Conservation (phyloP, 2,888 invertebrate genomes). For the Torymus tubicola region DNA sequence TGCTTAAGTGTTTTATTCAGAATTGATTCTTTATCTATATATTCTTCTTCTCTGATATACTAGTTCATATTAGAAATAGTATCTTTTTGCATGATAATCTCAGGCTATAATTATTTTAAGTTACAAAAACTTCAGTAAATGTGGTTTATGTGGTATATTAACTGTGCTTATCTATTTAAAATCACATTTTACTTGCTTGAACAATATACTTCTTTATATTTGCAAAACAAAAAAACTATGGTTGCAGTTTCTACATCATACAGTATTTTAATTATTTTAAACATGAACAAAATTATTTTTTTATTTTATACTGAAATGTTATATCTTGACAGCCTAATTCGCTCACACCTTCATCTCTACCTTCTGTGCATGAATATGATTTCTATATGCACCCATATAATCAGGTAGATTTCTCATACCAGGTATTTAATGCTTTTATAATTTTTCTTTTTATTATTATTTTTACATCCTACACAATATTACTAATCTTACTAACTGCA, state of each 20-base stretch:
- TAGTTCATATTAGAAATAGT: slow-evolving; percentile 11
- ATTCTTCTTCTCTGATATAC: slow-evolving; percentile 26
- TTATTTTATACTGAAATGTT: slow-evolving; percentile 23
- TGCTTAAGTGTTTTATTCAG: slow-evolving; percentile 26
- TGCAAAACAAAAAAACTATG: neutral
- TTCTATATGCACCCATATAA: slow-evolving; percentile 44
- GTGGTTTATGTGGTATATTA: slow-evolving; percentile 60
- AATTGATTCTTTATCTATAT: slow-evolving; percentile 30
- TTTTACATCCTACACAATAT: too few relatives aligned
- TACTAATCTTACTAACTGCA: neutral
- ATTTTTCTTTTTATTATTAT: too few relatives aligned
- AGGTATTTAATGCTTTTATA: too few relatives aligned
- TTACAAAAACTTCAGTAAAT: slow-evolving; percentile 22
- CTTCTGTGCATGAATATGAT: slow-evolving; percentile 39
- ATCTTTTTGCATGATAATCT: slow-evolving; percentile 38
- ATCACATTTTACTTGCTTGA: slow-evolving; percentile 24
- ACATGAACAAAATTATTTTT: neutral
- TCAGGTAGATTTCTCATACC: slow-evolving; percentile 1
- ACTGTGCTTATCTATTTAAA: slow-evolving; percentile 56
- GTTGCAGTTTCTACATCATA: slow-evolving; percentile 2
- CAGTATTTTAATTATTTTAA: slow-evolving; percentile 11
- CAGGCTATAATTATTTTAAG: slow-evolving; percentile 48
- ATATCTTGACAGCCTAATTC: slow-evolving; percentile 68
- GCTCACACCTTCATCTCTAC: slow-evolving; percentile 60
- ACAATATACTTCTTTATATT: slow-evolving; percentile 12